A percentile compares a stretch with the other conserved stretches of the same genome.
phyloP scores from a whole-genome alignment of 2,113 vertebrate species.

The Tupaia tana region DNA sequence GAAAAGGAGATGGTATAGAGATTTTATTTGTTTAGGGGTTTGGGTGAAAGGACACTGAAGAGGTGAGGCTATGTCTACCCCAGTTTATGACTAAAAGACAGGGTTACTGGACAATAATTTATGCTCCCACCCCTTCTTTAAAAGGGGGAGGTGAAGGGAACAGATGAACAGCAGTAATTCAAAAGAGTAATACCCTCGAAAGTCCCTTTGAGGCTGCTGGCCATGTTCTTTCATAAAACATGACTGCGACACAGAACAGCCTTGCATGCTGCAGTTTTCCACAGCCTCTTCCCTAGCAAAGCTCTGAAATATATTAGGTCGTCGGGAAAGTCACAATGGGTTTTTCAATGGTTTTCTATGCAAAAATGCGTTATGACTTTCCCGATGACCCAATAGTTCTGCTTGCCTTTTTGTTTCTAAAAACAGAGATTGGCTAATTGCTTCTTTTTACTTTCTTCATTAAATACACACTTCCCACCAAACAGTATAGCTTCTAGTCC shows the following conservation, averaged over 20 bases:
- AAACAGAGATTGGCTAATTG: constrained; percentile 42
- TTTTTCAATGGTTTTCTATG: too few species aligned
- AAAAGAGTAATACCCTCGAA: constrained; percentile 62
- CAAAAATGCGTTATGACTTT: too few species aligned
- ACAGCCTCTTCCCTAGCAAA: not conserved
- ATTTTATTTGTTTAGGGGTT: constrained; percentile 45
- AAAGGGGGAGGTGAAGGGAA: constrained; percentile 63
- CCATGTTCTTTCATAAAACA: constrained; percentile 63
- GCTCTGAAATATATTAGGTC: not conserved
- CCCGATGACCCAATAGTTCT: not conserved
- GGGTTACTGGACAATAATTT: constrained; percentile 60
- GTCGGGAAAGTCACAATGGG: too few species aligned
- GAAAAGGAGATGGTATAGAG: constrained; percentile 31
- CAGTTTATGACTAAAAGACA: constrained; percentile 54
- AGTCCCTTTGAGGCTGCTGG: constrained; percentile 61
- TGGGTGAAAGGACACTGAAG: constrained; percentile 53
- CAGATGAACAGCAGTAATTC: constrained; percentile 72
- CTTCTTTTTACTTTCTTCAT: constrained; percentile 43
- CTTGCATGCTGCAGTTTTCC: constrained; percentile 34
- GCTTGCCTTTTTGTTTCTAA: constrained; percentile 64
- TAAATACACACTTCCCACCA: not conserved
- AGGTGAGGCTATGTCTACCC: constrained; percentile 25
- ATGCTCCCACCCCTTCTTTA: constrained; percentile 49
- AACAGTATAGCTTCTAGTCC: not conserved
- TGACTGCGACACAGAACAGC: constrained; percentile 30